A percentile compares a stretch with the other conserved stretches of the same genome.
phyloP scores from a whole-genome alignment of 2,797 vertebrate genomes.

The Borostomias antarcticus region DNA sequence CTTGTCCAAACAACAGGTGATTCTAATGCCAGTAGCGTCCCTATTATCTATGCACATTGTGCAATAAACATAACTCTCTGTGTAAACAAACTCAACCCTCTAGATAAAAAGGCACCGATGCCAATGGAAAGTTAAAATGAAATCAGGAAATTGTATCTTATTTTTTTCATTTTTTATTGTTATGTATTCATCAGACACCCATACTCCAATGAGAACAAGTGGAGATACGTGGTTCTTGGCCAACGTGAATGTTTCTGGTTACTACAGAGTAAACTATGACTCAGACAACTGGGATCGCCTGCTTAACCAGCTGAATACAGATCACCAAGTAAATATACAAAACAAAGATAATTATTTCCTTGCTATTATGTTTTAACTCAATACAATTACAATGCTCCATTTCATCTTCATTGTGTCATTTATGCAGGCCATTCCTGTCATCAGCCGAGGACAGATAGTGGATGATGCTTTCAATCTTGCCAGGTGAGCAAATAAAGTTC shows the following conservation, averaged over 20 bases:
- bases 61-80: neutral
- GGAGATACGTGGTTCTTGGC: slow-evolving; percentile 79
- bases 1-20: slow-evolving; percentile 71
- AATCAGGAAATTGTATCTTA: too few relatives aligned
- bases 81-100: too few relatives aligned
- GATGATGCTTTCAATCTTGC: slow-evolving; percentile 89
- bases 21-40: neutral
- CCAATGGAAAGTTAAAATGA: neutral
- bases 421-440: slow-evolving; percentile 78
- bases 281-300: slow-evolving; percentile 84
- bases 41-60: neutral
- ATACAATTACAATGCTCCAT: neutral
- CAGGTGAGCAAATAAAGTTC: slow-evolving; percentile 70
- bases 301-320: slow-evolving; percentile 60
- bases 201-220: slow-evolving; percentile 25
- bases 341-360: too few relatives aligned
- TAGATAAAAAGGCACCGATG: too few relatives aligned
- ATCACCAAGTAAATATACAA: slow-evolving; percentile 61
- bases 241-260: slow-evolving; percentile 85
- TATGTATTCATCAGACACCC: slow-evolving; percentile 24
- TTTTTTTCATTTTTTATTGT: neutral
- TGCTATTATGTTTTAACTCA: too few relatives aligned
- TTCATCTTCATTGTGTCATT: slow-evolving; percentile 1
- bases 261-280: slow-evolving; percentile 95
- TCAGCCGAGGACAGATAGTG: slow-evolving; percentile 92